Base-by-base conservation (phyloP, 2,113 vertebrate species). In the Python bivittatus region DNA sequence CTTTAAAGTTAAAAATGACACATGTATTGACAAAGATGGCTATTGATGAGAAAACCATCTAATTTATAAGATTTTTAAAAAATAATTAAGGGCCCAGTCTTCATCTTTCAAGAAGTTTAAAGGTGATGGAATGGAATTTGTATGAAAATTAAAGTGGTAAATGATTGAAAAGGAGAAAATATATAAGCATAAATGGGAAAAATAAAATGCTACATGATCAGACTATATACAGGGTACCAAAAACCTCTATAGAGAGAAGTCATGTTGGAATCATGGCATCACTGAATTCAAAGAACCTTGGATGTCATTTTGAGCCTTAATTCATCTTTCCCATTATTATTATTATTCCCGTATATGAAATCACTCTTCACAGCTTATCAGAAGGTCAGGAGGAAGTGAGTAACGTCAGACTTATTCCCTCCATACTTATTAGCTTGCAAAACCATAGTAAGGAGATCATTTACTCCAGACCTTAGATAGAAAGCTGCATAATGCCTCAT, bases 281-380 rank as follows among this genome's bases (percentile, higher is more conserved):
- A 25, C 8, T 20, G 7, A 22, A 9, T 48, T 84, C 20, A 38
- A 17, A 84, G 22, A 9, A 58, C 2, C 25, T 88, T 60, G 87
- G 22, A 60, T 15, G 22, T 88, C 1, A 29, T 94, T 95, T 89
- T 23, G 93, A 94, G 93, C 1, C 5, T 90, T 58, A 88, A 53
- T 64, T 15, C 87, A 0, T 0, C 2, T 83, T 88, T 88, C 56
- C 94, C 85, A 84, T 29, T n/a, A n/a, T n/a, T n/a, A n/a, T n/a
- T n/a, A n/a, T 93, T 93, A 33, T 64, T 17, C 10, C 6, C 8
- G 17, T 38, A 56, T 33, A 57, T 79, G 38, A 90, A 87, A 93
- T 58, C 27, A 68, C 0, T 48, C 25, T 86, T 86, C 42, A 56
- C 13, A 56, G 29, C 56, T 48, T 92, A 42, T 44, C n/a, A 79